phyloP scores from a whole-genome alignment of 2,888 invertebrate genomes.

The Notodonta dromedarius region DNA sequence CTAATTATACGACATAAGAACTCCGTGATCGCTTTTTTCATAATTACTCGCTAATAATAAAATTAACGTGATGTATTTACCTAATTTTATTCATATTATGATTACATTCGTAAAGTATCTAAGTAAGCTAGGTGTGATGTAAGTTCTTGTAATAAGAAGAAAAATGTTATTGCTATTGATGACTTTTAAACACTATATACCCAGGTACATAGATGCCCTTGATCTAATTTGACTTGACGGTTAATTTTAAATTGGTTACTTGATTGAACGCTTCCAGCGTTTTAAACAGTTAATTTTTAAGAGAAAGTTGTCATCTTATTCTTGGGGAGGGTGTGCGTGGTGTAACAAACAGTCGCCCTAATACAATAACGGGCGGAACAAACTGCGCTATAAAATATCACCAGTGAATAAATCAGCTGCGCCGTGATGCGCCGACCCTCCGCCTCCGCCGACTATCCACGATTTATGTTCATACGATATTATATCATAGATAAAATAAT shows the following conservation, averaged over 20 bases:
- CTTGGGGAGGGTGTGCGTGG: slow-evolving; percentile 46
- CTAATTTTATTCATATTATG: no score
- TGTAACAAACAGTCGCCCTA: slow-evolving; percentile 84
- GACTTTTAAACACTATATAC: no score
- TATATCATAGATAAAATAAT: slow-evolving; percentile 77
- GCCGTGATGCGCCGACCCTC: slow-evolving; percentile 71
- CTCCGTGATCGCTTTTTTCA: slow-evolving; percentile 9
- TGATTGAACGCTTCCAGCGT: not conserved
- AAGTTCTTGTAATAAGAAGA: no score
- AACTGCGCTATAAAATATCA: slow-evolving; percentile 87
- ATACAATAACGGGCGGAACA: slow-evolving; percentile 88
- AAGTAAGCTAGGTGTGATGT: no score
- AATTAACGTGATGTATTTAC: slow-evolving; percentile 4
- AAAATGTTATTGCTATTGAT: no score
- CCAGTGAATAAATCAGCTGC: slow-evolving; percentile 86
- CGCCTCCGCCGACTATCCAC: slow-evolving; percentile 63
- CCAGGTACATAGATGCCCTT: no score
- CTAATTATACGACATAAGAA: slow-evolving; percentile 34
- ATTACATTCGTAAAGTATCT: no score
- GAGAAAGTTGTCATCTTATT: slow-evolving; percentile 25
- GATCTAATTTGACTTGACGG: no score
- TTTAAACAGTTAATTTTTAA: slow-evolving; percentile 15
- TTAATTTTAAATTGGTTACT: no score
- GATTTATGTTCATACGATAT: slow-evolving; percentile 77
- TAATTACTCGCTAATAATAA: slow-evolving; percentile 10